phyloP scores from a whole-genome alignment of 2,113 vertebrate species.

The Anser brachyrhynchus region DNA sequence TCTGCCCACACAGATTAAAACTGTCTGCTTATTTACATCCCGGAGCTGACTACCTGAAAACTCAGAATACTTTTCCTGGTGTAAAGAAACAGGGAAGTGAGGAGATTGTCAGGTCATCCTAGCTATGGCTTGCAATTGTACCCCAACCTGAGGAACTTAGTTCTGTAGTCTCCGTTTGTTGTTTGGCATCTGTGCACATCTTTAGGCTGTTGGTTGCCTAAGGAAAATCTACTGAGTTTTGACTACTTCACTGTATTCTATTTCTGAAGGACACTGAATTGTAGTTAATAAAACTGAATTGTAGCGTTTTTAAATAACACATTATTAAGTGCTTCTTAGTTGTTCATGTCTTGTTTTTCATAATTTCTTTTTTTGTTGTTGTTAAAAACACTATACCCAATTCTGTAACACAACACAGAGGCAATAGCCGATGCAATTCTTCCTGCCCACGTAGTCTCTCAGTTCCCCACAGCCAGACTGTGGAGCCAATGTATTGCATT shows the following conservation, averaged over 20 bases:
- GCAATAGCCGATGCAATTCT: not conserved
- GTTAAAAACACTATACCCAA: too few species aligned
- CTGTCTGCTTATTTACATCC: not conserved
- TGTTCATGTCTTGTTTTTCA: not conserved
- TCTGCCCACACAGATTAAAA: conserved; percentile 7
- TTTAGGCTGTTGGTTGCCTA: not conserved
- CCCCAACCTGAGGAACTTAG: not conserved
- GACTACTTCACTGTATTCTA: not conserved
- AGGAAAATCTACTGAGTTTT: not conserved
- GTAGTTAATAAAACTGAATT: not conserved
- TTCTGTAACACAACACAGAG: not conserved
- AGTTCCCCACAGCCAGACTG: not conserved
- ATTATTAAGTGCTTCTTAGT: not conserved
- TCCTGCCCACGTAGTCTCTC: not conserved
- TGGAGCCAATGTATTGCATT: not conserved
- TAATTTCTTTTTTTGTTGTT: too few species aligned
- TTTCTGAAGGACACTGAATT: not conserved
- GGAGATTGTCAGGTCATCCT: not conserved
- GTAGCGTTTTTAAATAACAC: not conserved
- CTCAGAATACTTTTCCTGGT: not conserved
- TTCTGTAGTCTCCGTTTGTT: not conserved
- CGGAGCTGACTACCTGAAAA: not conserved
- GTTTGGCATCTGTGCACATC: not conserved
- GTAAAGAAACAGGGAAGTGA: not conserved
- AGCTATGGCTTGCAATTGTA: not conserved